These are phyloP conservation scores for Lerista edwardsae DNA, from an alignment of 2,797 vertebrate genomes.

Conservation along the genomic window DNA sequence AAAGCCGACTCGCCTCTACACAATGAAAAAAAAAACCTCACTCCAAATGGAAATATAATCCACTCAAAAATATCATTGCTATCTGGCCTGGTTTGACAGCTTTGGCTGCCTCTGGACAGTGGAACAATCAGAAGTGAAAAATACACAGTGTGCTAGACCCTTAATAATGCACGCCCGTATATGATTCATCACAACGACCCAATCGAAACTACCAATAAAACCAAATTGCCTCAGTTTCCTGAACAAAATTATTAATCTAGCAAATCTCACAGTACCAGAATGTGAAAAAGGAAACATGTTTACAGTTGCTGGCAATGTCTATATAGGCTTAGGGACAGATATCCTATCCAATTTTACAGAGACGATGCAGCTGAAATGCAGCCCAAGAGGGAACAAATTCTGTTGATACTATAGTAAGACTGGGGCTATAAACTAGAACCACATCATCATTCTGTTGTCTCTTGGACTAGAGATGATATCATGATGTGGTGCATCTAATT, in stretches of 20 bases:
- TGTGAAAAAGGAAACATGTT: background rate
- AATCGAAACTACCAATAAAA: background rate
- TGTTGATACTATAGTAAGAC: background rate
- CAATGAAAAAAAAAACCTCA: background rate
- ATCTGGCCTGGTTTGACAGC: background rate
- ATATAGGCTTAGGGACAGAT: background rate
- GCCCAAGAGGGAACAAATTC: no score
- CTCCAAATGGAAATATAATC: slow-evolving; percentile 13
- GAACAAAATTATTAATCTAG: background rate
- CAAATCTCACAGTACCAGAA: background rate
- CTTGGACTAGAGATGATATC: background rate
- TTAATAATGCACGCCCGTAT: background rate
- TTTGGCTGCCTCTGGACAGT: background rate
- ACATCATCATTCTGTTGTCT: background rate
- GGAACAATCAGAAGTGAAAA: background rate
- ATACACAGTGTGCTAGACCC: background rate
- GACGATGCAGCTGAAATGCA: background rate
- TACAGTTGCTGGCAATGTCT: background rate
- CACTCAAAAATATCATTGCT: background rate
- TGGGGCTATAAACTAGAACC: background rate
- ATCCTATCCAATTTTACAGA: background rate
- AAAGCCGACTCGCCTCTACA: background rate
- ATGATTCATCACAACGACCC: background rate
- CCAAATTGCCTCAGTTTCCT: background rate
- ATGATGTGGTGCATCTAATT: background rate